A percentile compares a stretch with the other conserved stretches of the same genome.
phyloP scores from a whole-genome alignment of 2,888 invertebrate genomes.

The Parochlus steinenii region DNA sequence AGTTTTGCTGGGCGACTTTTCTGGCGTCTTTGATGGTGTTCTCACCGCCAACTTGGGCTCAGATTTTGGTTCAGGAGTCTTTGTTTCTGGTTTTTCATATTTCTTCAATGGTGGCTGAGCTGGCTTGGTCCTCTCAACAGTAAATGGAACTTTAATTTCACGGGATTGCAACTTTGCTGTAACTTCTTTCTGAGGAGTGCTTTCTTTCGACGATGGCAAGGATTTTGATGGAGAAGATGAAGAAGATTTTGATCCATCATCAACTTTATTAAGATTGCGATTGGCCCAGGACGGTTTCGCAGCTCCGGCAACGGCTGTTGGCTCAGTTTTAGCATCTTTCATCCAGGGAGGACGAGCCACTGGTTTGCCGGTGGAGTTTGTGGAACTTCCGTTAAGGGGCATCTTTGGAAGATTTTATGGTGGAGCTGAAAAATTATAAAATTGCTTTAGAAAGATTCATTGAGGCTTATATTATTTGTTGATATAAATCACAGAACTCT shows the following conservation, averaged over 20 bases:
- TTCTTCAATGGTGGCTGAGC: slow-evolving; percentile 17
- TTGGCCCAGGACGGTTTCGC: not conserved
- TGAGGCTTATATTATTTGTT: too few species aligned
- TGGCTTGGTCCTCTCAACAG: slow-evolving; percentile 20
- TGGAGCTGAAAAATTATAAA: too few species aligned
- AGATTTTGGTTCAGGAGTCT: slow-evolving; percentile 18
- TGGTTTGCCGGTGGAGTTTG: slow-evolving; percentile 29
- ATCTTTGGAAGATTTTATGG: too few species aligned
- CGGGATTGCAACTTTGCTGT: slow-evolving; percentile 20
- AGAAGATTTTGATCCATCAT: not conserved
- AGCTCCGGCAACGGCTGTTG: slow-evolving; percentile 1
- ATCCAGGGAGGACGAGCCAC: slow-evolving; percentile 57
- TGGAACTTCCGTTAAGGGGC: too few species aligned
- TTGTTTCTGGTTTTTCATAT: slow-evolving; percentile 18
- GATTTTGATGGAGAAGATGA: not conserved
- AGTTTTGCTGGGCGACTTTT: slow-evolving; percentile 7
- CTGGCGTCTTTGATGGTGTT: slow-evolving; percentile 5
- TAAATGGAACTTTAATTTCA: slow-evolving; percentile 28
- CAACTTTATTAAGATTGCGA: not conserved
- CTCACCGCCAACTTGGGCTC: slow-evolving; percentile 15
- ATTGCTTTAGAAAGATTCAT: too few species aligned
- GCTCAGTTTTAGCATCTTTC: slow-evolving; percentile 31
- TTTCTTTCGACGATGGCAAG: slow-evolving; percentile 3
- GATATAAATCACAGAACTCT: too few species aligned
- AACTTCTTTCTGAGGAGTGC: slow-evolving; percentile 11